A percentile compares a stretch with the other conserved stretches of the same genome.
Evolutionary conservation across 2,888 invertebrate genomes (phyloP).

Genomic region (Amblyteles armatorius): DNA sequence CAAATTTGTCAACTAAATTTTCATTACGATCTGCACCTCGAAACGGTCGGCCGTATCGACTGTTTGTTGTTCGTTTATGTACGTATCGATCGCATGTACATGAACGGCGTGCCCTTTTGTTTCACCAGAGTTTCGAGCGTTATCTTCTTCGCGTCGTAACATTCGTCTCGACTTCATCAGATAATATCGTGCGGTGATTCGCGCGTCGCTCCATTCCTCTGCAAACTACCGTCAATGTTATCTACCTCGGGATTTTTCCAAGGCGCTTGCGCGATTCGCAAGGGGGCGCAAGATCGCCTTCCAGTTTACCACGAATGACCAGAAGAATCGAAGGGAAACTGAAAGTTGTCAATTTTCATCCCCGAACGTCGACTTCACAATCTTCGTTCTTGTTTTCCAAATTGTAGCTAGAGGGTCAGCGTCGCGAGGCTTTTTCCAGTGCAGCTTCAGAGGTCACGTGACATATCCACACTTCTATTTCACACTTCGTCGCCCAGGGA

Average conservation of each 20-base stretch:
- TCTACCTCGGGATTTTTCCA: constrained; percentile 29
- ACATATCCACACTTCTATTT: no score
- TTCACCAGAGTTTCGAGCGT: constrained; percentile 43
- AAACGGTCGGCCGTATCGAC: neutral
- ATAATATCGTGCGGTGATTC: constrained; percentile 50
- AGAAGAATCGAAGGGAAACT: constrained; percentile 6
- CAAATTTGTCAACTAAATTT: no score
- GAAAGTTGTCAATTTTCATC: no score
- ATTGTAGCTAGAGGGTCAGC: no score
- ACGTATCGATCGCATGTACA: neutral
- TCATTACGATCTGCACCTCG: no score
- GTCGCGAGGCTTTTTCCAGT: no score
- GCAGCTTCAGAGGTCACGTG: no score
- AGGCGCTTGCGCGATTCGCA: constrained; percentile 1
- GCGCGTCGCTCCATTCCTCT: constrained; percentile 2
- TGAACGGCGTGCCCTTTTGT: constrained; percentile 20
- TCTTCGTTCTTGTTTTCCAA: no score
- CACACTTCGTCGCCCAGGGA: no score
- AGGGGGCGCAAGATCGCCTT: constrained; percentile 6
- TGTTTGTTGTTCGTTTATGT: neutral
- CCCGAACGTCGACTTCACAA: no score
- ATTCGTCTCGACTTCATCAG: constrained; percentile 42
- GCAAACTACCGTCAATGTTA: constrained; percentile 40
- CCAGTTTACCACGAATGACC: neutral
- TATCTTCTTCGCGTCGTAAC: constrained; percentile 45